These are phyloP conservation scores for Paramormyrops hopkinsi DNA, from an alignment of 2,797 vertebrate species.

Conservation along the genomic window DNA sequence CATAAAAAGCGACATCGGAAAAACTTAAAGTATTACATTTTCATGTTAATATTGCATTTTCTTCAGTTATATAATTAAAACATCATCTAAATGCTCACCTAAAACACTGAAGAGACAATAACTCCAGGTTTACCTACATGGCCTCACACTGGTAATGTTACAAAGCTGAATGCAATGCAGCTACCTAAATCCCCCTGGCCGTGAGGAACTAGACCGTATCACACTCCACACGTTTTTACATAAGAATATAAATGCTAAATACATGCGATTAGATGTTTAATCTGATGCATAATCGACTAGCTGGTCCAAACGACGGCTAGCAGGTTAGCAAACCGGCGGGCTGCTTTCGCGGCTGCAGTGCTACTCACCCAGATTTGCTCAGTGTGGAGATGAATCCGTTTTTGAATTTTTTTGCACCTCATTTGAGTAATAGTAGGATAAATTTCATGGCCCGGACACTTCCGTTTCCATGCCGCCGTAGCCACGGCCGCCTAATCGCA, in stretches of 20 bases:
- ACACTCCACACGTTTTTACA: not conserved
- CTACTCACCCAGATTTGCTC: slow-evolving; percentile 10
- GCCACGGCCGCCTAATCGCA: not conserved
- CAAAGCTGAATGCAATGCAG: not conserved
- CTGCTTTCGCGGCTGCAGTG: not conserved
- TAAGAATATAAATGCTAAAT: not conserved
- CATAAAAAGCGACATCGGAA: not conserved
- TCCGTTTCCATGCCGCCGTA: not conserved
- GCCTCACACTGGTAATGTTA: not conserved
- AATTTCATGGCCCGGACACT: not conserved
- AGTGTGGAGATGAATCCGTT: slow-evolving; percentile 5
- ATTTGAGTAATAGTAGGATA: not conserved
- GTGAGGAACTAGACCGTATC: not conserved
- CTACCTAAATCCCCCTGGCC: not conserved
- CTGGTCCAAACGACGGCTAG: not conserved
- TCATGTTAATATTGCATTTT: not conserved
- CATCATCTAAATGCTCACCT: not conserved
- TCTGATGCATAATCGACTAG: not conserved
- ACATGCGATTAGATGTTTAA: not conserved
- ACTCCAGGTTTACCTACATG: not conserved
- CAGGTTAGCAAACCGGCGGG: not conserved
- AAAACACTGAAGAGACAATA: not conserved
- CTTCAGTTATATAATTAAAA: not conserved
- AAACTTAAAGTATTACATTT: not conserved
- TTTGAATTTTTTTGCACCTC: slow-evolving; percentile 9